Conservation (phyloP, 2,113 vertebrate genomes). For the Silurus glanis region DNA sequence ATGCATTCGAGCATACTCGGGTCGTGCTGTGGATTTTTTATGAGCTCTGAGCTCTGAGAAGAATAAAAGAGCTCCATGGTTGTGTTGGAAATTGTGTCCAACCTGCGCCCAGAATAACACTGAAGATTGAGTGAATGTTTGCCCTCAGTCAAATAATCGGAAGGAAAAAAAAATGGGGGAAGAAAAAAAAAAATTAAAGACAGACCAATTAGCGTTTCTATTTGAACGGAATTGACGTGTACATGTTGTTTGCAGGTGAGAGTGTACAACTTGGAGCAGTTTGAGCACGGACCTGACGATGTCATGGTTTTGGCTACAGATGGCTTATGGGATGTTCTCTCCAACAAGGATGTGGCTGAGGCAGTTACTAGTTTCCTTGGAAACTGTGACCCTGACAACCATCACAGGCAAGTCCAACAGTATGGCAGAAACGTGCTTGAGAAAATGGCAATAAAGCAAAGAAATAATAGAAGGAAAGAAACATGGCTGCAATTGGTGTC, state of each 20-base stretch:
- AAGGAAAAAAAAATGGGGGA: background rate
- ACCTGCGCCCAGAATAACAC: background rate
- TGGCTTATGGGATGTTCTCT: constrained; percentile 95
- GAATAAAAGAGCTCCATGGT: background rate
- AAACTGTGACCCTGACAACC: constrained; percentile 95
- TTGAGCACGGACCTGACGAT: constrained; percentile 86
- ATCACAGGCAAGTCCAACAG: constrained; percentile 80
- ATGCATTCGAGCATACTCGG: background rate
- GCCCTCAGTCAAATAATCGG: background rate
- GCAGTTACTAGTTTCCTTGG: constrained; percentile 87
- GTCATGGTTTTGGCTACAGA: constrained; percentile 92
- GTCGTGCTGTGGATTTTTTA: background rate
- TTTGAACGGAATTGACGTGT: background rate
- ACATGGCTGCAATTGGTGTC: background rate
- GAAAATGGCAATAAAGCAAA: background rate
- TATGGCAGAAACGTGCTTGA: background rate
- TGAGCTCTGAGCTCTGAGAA: background rate
- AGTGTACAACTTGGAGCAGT: constrained; percentile 84
- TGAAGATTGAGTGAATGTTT: background rate
- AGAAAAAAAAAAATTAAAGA: background rate
- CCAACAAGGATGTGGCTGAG: constrained; percentile 93
- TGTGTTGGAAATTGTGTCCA: background rate
- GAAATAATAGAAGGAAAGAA: no score
- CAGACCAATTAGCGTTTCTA: background rate
- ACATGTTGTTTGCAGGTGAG: constrained; percentile 75